Conservation (phyloP, 2,888 invertebrate genomes). For the Coelinius sp. region DNA sequence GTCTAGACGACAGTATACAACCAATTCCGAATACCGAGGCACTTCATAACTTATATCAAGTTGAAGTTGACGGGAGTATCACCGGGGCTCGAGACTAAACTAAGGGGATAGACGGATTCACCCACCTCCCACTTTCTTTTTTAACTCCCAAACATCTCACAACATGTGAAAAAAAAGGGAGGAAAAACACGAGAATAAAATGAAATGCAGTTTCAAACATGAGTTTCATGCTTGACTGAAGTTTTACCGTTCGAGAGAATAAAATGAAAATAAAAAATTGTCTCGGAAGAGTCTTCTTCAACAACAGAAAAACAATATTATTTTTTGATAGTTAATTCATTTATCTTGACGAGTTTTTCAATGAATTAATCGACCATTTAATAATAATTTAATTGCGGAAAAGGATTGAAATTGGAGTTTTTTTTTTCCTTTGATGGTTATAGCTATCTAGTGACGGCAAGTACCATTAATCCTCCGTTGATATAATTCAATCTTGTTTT, state of each 20-base stretch:
- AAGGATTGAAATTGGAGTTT: no score
- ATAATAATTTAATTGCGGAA: no score
- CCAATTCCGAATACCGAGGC: constrained; percentile 48
- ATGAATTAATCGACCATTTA: not conserved
- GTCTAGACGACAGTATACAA: constrained; percentile 49
- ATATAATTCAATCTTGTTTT: no score
- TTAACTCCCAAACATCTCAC: constrained; percentile 9
- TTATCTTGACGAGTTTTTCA: not conserved
- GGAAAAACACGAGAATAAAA: constrained; percentile 10
- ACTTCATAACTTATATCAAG: constrained; percentile 53
- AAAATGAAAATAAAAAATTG: not conserved
- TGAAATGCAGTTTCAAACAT: constrained; percentile 10
- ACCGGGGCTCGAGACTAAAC: constrained; percentile 2
- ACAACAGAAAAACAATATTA: not conserved
- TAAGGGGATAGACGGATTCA: constrained; percentile 19
- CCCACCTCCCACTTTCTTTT: not conserved
- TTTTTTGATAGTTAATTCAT: not conserved
- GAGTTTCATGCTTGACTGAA: not conserved
- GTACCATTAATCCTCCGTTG: no score
- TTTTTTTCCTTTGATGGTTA: no score
- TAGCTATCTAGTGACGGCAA: no score
- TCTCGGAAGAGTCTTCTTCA: not conserved
- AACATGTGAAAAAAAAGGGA: constrained; percentile 28
- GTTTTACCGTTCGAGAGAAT: not conserved
- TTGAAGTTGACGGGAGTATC: constrained; percentile 41